phyloP scores from a whole-genome alignment of 2,888 invertebrate genomes.

The Drosophila rubida region DNA sequence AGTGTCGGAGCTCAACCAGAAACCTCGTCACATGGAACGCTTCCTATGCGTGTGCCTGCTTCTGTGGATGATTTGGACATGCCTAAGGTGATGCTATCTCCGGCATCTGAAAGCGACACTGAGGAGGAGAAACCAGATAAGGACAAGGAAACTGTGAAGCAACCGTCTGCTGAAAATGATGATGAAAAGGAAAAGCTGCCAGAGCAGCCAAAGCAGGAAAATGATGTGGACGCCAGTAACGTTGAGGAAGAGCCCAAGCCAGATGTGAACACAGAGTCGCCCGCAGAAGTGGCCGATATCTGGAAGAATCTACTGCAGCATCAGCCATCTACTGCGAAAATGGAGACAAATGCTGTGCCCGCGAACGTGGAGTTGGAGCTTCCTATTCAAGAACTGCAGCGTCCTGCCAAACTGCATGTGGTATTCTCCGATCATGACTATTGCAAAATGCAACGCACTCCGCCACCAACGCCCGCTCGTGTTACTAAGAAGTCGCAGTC shows the following conservation, averaged over 20 bases:
- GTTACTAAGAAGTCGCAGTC: constrained; percentile 44
- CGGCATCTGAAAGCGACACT: constrained; percentile 78
- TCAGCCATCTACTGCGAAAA: constrained; percentile 44
- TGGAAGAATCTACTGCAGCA: constrained; percentile 82
- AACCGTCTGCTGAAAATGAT: constrained; percentile 12
- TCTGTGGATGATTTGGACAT: constrained; percentile 69
- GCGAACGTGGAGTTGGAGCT: neutral
- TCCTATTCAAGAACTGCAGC: constrained; percentile 47
- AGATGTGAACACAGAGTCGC: constrained; percentile 23
- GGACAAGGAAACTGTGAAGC: constrained; percentile 10
- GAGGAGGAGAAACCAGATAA: constrained; percentile 47
- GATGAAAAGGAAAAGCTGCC: constrained; percentile 7
- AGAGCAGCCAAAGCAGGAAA: constrained; percentile 21
- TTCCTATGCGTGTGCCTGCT: constrained; percentile 53
- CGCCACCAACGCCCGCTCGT: constrained; percentile 46
- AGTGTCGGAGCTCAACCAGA: constrained; percentile 24
- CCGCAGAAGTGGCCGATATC: constrained; percentile 71
- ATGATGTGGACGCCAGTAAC: constrained; percentile 21
- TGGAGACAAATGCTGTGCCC: neutral
- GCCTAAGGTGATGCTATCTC: constrained; percentile 83
- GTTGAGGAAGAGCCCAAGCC: constrained; percentile 17
- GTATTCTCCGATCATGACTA: constrained; percentile 91
- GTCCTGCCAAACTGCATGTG: constrained; percentile 86
- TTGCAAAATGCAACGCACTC: constrained; percentile 86
- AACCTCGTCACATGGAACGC: neutral